Evolutionary conservation across 2,113 vertebrate genomes (phyloP).

Genomic region (Euleptes europaea): DNA sequence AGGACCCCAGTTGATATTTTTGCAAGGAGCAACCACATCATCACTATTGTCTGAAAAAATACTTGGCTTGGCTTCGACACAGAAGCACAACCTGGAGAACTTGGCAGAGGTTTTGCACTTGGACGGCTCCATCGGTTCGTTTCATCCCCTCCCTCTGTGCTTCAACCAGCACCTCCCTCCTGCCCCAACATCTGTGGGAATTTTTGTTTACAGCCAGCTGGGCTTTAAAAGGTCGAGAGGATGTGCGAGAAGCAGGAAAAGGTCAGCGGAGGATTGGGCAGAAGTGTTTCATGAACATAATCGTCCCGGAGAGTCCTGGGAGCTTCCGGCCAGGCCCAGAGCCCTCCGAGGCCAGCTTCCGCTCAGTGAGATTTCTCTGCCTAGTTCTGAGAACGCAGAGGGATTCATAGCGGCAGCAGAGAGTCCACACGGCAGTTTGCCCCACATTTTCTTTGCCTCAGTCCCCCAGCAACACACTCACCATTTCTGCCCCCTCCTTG

Average conservation of each 20-base stretch:
- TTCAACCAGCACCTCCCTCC: not conserved
- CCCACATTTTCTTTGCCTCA: too few species aligned
- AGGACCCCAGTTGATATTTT: conserved; percentile 4
- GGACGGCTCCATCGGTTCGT: not conserved
- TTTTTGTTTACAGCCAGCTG: conserved; percentile 28
- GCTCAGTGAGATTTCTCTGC: not conserved
- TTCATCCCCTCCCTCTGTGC: not conserved
- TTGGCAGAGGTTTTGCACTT: not conserved
- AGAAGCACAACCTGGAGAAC: not conserved
- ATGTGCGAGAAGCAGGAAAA: not conserved
- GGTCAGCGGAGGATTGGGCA: conserved; percentile 1
- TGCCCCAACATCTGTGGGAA: not conserved
- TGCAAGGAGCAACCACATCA: conserved; percentile 4
- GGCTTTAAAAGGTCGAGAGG: conserved; percentile 6
- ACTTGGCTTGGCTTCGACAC: not conserved
- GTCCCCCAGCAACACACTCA: too few species aligned
- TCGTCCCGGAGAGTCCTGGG: not conserved
- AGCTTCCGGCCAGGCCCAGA: not conserved
- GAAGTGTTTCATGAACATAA: not conserved
- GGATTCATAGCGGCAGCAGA: too few species aligned
- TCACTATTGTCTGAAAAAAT: not conserved
- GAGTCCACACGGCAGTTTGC: not conserved
- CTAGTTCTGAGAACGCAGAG: not conserved
- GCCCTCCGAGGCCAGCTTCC: not conserved
- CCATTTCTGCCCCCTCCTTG: not conserved